Evolutionary conservation across 2,888 invertebrate species (phyloP).

Genomic region (Rotaria magnacalcarata): DNA sequence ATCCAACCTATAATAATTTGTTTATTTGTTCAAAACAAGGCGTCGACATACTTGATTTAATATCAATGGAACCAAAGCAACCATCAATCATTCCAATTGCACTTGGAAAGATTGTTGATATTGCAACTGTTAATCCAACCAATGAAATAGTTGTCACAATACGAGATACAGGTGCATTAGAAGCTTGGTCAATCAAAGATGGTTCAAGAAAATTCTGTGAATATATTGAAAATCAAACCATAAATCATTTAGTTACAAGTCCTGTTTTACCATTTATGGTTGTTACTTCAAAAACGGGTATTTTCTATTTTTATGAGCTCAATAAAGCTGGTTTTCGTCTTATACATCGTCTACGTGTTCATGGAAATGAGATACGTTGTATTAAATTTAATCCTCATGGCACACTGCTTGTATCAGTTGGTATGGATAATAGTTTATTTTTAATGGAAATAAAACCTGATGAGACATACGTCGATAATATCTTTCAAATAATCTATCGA

Average conservation of each 20-base stretch:
- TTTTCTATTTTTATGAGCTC: not conserved
- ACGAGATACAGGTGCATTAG: not conserved
- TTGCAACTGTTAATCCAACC: not conserved
- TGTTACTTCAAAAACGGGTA: not conserved
- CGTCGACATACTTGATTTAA: not conserved
- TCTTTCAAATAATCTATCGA: constrained; percentile 33
- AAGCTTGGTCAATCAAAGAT: constrained; percentile 8
- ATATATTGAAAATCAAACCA: not conserved
- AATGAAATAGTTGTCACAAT: not conserved
- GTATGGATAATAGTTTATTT: constrained; percentile 41
- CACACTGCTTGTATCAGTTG: constrained; percentile 40
- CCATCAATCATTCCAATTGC: not conserved
- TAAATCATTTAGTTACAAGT: constrained; percentile 3
- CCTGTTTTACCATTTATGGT: not conserved
- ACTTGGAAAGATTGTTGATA: constrained; percentile 21
- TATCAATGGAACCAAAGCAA: not conserved
- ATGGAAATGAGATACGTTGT: constrained; percentile 1
- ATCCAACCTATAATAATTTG: not conserved
- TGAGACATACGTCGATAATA: not conserved
- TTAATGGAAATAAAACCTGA: constrained; percentile 35
- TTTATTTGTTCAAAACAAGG: constrained; percentile 12
- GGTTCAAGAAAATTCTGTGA: not conserved
- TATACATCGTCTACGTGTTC: constrained; percentile 7
- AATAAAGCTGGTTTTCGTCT: not conserved
- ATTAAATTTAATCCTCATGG: constrained; percentile 46